phyloP scores from a whole-genome alignment of 2,797 vertebrate genomes.

The Anas acuta region DNA sequence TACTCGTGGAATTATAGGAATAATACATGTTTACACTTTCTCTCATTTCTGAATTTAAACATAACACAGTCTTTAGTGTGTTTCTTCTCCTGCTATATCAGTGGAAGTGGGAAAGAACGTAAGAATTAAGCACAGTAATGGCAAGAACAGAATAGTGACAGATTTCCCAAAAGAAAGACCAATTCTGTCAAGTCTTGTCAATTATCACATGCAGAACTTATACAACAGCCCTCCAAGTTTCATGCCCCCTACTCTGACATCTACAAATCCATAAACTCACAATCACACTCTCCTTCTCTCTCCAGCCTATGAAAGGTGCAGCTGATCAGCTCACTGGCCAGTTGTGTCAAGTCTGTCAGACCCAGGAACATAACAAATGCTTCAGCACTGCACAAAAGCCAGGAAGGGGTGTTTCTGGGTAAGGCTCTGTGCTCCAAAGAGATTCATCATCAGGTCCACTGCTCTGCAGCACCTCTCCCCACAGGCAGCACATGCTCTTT shows the following conservation, averaged over 20 bases:
- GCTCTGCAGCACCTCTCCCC: neutral
- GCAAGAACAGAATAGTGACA: neutral
- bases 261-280: neutral
- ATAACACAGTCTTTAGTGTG: neutral
- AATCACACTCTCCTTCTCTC: rapidly evolving
- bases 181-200: neutral
- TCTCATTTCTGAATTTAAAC: neutral
- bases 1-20: neutral
- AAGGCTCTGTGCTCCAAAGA: neutral
- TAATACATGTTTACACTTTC: neutral
- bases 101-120: neutral
- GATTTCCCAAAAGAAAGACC: neutral
- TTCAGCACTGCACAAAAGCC: neutral
- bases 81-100: neutral
- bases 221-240: neutral
- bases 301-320: rapidly evolving
- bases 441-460: neutral
- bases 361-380: neutral
- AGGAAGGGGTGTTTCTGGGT: neutral
- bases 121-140: neutral
- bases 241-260: neutral
- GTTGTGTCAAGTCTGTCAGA: neutral
- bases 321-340: neutral
- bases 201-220: neutral
- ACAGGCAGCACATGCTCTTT: neutral